These are phyloP conservation scores for Erebia aethiops DNA, from an alignment of 2,888 invertebrate species.

Conservation along the genomic window DNA sequence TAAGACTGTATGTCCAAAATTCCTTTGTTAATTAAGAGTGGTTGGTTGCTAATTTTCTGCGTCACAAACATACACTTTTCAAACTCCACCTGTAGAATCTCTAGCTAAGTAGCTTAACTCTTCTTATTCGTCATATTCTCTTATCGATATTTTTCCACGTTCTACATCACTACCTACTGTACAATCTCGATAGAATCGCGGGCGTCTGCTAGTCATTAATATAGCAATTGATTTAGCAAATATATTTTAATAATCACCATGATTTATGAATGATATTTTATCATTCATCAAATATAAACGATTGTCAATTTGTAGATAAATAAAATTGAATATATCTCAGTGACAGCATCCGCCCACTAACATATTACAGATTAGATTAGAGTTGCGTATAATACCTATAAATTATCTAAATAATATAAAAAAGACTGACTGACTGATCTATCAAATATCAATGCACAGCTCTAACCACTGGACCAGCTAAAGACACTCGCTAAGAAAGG, in stretches of 20 bases:
- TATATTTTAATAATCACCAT: constrained; percentile 23
- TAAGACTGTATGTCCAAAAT: no score
- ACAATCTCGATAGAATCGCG: neutral
- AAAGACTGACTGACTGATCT: no score
- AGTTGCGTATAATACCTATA: constrained; percentile 19
- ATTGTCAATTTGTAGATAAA: constrained; percentile 41
- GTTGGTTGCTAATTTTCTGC: no score
- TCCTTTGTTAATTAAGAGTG: no score
- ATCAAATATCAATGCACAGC: no score
- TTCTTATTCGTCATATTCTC: neutral
- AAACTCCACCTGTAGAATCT: no score
- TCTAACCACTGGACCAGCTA: no score
- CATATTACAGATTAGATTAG: constrained; percentile 29
- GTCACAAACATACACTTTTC: no score
- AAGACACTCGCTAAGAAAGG: no score
- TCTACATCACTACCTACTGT: neutral
- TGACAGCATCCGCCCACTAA: constrained; percentile 41
- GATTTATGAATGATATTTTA: constrained; percentile 28
- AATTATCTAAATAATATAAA: constrained; percentile 1
- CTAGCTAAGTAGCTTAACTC: no score
- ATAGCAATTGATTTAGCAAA: constrained; percentile 18
- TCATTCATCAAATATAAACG: constrained; percentile 41
- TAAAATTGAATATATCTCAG: constrained; percentile 38
- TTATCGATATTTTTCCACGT: neutral
- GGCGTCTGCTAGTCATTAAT: neutral